phyloP scores from a whole-genome alignment of 2,113 vertebrate species.

The Pipra filicauda region DNA sequence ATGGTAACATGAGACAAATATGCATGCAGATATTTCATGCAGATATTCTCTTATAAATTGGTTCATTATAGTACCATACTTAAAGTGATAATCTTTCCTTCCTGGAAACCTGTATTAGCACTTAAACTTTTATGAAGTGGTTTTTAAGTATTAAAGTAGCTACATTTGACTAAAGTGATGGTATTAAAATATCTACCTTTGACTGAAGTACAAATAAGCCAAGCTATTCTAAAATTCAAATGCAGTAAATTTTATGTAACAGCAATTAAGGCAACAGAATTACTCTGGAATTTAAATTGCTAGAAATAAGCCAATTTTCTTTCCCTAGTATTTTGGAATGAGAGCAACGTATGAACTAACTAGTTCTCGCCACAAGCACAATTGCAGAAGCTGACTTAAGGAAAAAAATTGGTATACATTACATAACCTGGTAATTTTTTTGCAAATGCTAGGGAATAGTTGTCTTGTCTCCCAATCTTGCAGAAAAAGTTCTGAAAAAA shows the following conservation, averaged over 20 bases:
- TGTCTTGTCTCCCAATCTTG: not conserved
- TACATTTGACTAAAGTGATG: not conserved
- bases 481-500: not conserved
- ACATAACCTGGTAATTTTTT: not conserved
- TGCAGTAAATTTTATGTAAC: not conserved
- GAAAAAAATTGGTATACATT: not conserved
- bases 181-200: not conserved
- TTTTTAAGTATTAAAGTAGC: not conserved
- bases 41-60: not conserved
- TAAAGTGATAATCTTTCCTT: not conserved
- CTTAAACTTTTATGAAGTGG: not conserved
- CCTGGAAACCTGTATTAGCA: not conserved
- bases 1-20: not conserved
- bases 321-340: not conserved
- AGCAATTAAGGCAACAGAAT: not conserved
- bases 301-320: not conserved
- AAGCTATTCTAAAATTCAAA: slow-evolving; percentile 10
- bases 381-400: not conserved
- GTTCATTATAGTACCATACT: not conserved
- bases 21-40: not conserved
- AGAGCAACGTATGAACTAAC: not conserved
- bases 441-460: not conserved
- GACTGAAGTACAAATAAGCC: not conserved
- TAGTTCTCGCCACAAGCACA: slow-evolving; percentile 1
- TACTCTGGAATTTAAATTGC: not conserved